Evolutionary conservation across 2,797 vertebrate species (phyloP).

Genomic region (Gastrophryne carolinensis): DNA sequence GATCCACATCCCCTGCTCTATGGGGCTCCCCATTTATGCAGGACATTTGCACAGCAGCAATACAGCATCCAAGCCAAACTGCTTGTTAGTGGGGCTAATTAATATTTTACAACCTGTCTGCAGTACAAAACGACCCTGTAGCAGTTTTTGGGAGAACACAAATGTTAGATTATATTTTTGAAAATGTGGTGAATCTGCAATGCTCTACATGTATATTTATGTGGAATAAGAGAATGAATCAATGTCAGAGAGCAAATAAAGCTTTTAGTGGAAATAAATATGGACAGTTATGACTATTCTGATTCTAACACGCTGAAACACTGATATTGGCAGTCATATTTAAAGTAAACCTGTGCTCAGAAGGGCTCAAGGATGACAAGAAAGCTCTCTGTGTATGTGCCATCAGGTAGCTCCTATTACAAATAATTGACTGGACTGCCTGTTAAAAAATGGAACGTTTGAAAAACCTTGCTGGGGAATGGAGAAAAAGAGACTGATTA

Average conservation of each 20-base stretch:
- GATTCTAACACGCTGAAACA: no score
- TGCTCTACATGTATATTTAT: conserved; percentile 4
- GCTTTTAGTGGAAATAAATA: neutral
- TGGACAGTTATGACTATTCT: neutral
- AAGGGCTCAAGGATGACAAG: no score
- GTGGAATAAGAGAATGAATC: no score
- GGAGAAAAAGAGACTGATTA: no score
- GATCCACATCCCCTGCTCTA: conserved; percentile 8
- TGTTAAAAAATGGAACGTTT: no score
- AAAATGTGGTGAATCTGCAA: conserved; percentile 24
- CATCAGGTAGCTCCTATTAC: no score
- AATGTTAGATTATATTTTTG: conserved; percentile 37
- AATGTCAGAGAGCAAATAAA: conserved; percentile 1
- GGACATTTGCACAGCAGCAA: conserved; percentile 22
- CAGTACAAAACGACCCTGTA: conserved; percentile 26
- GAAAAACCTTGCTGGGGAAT: no score
- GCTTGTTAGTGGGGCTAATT: conserved; percentile 20
- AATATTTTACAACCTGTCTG: conserved; percentile 42
- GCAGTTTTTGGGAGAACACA: conserved; percentile 10
- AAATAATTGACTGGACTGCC: no score
- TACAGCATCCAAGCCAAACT: conserved; percentile 4
- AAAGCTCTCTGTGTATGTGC: no score
- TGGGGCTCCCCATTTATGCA: conserved; percentile 29
- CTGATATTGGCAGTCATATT: no score
- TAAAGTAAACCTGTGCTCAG: no score